A percentile compares a stretch with the other conserved stretches of the same genome.
Conservation (phyloP, 1,140 invertebrate genomes). For the Temnothorax longispinosus region DNA sequence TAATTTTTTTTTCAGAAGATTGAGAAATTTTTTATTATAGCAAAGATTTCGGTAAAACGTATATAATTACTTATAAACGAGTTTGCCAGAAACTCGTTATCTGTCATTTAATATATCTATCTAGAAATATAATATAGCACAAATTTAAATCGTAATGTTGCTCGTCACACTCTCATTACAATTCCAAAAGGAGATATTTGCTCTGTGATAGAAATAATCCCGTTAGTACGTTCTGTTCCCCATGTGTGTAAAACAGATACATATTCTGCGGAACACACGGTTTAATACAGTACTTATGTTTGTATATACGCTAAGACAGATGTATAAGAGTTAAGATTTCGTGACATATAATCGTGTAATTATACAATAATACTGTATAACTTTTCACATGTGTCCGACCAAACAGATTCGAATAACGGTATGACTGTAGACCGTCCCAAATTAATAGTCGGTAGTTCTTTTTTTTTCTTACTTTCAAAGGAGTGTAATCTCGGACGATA, state of each 20-base stretch:
- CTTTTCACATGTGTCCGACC: slow-evolving; percentile 23
- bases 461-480: slow-evolving; percentile 49
- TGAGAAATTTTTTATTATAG: neutral
- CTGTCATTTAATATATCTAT: neutral
- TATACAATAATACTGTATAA: slow-evolving; percentile 46
- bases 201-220: neutral
- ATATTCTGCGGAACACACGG: neutral
- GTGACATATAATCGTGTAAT: slow-evolving; percentile 29
- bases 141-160: neutral
- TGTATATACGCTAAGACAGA: slow-evolving; percentile 19
- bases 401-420: slow-evolving; percentile 31
- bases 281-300: neutral
- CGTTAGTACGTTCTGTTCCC: neutral
- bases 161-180: neutral
- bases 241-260: neutral
- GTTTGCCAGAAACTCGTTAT: neutral
- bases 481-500: slow-evolving; percentile 21
- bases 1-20: slow-evolving; percentile 4
- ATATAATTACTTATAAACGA: slow-evolving; percentile 7
- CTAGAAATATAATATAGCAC: neutral
- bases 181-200: slow-evolving; percentile 7
- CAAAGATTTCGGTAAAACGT: slow-evolving; percentile 12
- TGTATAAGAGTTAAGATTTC: slow-evolving; percentile 33
- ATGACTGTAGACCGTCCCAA: neutral
- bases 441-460: neutral